Conservation (phyloP, 2,113 vertebrate species). For the Oxyura jamaicensis region DNA sequence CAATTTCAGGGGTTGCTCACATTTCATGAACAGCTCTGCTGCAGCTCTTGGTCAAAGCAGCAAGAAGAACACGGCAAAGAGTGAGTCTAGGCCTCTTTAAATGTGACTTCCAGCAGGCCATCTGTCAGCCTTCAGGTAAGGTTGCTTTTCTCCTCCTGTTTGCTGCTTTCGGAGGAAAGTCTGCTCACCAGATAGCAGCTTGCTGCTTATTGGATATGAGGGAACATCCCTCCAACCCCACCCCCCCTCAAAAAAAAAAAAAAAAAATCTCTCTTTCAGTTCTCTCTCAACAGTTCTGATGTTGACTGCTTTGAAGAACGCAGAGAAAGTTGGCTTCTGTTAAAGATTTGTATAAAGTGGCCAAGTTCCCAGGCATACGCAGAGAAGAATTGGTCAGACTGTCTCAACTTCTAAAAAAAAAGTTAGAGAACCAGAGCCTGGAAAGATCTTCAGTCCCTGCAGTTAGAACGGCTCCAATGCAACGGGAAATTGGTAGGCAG, state of each 20-base stretch:
- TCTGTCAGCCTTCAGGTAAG: background rate
- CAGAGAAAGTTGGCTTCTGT: background rate
- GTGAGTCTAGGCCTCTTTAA: fast-evolving
- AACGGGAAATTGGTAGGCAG: slow-evolving; percentile 12
- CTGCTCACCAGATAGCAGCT: background rate
- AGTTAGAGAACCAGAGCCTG: background rate
- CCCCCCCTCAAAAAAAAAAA: background rate
- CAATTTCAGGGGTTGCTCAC: background rate
- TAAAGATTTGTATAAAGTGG: background rate
- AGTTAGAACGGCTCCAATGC: background rate
- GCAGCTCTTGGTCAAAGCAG: background rate
- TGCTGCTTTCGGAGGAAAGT: background rate
- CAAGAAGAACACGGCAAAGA: background rate
- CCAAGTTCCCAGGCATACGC: background rate
- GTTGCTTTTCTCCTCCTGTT: background rate
- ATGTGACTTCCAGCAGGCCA: background rate
- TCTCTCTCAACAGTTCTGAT: background rate
- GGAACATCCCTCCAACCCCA: background rate
- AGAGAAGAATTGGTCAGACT: background rate
- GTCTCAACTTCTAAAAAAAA: background rate
- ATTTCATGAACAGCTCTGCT: background rate
- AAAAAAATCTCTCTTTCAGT: background rate
- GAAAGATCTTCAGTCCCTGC: background rate
- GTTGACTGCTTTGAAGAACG: background rate
- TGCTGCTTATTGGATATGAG: background rate